A percentile compares a stretch with the other conserved stretches of the same genome.
Conservation (phyloP, 2,797 vertebrate genomes). For the Enteromius mattozi region DNA sequence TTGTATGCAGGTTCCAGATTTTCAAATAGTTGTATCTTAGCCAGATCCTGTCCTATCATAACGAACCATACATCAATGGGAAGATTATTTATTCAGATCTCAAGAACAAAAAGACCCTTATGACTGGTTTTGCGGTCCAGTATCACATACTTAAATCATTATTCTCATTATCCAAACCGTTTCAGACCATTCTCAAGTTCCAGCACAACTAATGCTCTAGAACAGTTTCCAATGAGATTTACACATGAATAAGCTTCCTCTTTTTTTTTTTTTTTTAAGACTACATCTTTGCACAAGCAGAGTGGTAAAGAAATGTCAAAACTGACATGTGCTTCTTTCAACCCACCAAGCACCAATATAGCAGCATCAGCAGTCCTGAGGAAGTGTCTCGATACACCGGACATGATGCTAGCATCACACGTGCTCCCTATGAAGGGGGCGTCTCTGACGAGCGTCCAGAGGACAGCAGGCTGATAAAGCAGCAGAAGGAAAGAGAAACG, state of each 20-base stretch:
- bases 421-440: conserved; percentile 15
- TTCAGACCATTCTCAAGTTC: neutral
- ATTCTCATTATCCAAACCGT: neutral
- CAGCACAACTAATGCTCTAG: neutral
- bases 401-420: neutral
- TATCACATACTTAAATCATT: neutral
- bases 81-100: no score
- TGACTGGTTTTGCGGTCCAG: no score
- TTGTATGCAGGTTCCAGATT: no score
- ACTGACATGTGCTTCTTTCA: neutral
- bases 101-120: no score
- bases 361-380: neutral
- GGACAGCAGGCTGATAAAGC: conserved; percentile 60
- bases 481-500: conserved; percentile 55
- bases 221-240: neutral
- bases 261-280: no score
- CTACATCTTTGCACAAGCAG: neutral
- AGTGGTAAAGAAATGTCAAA: neutral
- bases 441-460: conserved; percentile 14
- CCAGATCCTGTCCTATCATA: no score
- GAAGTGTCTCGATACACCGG: neutral
- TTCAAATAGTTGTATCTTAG: no score
- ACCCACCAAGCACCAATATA: neutral
- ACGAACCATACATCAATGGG: no score
- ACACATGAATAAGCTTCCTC: neutral